Percentiles rank a stretch among this genome's conserved stretches.
phyloP scores from a whole-genome alignment of 2,888 invertebrate species.

The Scelioninae gen. 2 region DNA sequence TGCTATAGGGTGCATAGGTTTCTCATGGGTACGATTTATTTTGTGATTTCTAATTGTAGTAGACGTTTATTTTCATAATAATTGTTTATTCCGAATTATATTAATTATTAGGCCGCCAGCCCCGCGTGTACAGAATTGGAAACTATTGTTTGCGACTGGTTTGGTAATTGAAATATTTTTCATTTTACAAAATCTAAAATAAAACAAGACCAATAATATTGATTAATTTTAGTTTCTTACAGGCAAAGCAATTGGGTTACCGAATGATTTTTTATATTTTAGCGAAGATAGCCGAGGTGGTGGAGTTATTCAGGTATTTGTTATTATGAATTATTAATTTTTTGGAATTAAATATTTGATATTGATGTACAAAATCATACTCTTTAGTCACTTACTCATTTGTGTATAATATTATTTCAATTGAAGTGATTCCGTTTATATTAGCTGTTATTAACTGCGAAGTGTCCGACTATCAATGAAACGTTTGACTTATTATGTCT shows the following conservation, averaged over 20 bases:
- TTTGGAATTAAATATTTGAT: too few species aligned
- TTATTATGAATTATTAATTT: too few species aligned
- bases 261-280: slow-evolving; percentile 89
- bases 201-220: too few species aligned
- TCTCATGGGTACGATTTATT: slow-evolving; percentile 91
- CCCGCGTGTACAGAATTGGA: slow-evolving; percentile 97
- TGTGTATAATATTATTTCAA: too few species aligned
- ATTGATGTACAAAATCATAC: too few species aligned
- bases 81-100: neutral
- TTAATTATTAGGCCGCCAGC: slow-evolving; percentile 87
- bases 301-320: slow-evolving; percentile 91
- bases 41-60: neutral
- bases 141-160: slow-evolving; percentile 96
- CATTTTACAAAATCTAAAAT: slow-evolving; percentile 62
- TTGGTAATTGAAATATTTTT: slow-evolving; percentile 84
- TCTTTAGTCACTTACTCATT: too few species aligned
- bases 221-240: slow-evolving; percentile 1
- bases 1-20: slow-evolving; percentile 97
- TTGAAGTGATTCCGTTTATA: too few species aligned
- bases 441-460: too few species aligned
- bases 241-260: slow-evolving; percentile 94
- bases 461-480: too few species aligned
- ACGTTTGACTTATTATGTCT: too few species aligned
- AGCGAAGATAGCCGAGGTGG: slow-evolving; percentile 92
- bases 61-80: too few species aligned